phyloP scores from a whole-genome alignment of 2,797 vertebrate species.

The Chaunax sp. region DNA sequence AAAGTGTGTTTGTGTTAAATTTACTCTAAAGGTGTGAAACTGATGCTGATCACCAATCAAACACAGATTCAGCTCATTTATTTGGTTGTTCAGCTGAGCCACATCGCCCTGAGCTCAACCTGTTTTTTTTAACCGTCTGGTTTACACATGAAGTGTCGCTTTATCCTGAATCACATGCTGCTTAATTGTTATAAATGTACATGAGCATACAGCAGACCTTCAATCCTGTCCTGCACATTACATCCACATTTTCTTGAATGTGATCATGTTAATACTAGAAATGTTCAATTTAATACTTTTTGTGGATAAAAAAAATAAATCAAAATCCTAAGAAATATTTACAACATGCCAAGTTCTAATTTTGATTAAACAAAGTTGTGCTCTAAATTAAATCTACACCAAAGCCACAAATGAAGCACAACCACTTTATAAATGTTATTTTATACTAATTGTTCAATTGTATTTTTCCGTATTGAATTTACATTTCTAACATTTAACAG shows the following conservation, averaged over 20 bases:
- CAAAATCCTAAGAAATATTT: not conserved
- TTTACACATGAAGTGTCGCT: not conserved
- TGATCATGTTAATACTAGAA: not conserved
- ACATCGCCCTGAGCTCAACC: not conserved
- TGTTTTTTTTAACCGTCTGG: not conserved
- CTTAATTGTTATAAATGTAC: not conserved
- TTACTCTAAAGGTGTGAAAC: constrained; percentile 5
- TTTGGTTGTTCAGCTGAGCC: not conserved
- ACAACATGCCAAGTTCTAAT: not conserved
- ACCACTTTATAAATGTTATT: not conserved
- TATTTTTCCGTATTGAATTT: not conserved
- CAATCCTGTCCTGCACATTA: not conserved
- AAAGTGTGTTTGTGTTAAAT: not conserved
- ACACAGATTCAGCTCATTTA: not conserved
- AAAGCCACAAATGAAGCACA: not conserved
- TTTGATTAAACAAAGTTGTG: not conserved
- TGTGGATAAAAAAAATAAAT: not conserved
- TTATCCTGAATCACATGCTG: not conserved
- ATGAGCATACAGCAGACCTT: not conserved
- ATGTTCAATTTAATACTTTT: not conserved
- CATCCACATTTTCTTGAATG: not conserved
- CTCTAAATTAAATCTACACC: not conserved
- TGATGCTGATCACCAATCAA: not conserved
- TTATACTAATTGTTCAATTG: not conserved
- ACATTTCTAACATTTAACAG: not conserved